Conservation (phyloP, 2,797 vertebrate species). For the Manis javanica region DNA sequence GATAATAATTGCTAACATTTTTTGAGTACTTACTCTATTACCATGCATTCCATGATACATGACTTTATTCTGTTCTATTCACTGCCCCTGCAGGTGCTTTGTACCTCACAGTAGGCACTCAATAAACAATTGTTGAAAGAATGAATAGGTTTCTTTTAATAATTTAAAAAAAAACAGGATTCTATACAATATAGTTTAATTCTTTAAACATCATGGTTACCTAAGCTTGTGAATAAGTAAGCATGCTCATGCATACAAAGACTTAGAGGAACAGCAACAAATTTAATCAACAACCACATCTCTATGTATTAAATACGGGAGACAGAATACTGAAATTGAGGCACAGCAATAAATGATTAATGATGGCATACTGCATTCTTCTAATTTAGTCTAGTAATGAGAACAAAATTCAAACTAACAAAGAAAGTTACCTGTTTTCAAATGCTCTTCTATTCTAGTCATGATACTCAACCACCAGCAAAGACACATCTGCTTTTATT, state of each 20-base stretch:
- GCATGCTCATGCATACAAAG: background rate
- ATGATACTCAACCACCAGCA: background rate
- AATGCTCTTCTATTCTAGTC: background rate
- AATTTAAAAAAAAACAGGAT: background rate
- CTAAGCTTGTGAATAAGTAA: conserved; percentile 30
- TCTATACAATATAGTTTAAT: background rate
- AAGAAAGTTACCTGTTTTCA: background rate
- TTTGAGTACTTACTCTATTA: background rate
- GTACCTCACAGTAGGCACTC: background rate
- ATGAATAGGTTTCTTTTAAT: background rate
- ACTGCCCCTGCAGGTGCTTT: background rate
- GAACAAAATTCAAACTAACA: background rate
- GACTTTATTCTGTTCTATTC: background rate
- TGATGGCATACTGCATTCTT: background rate
- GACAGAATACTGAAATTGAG: background rate
- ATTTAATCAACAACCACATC: background rate
- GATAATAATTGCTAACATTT: background rate
- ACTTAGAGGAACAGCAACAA: background rate
- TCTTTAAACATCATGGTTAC: conserved; percentile 20
- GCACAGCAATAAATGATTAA: background rate
- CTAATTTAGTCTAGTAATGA: background rate
- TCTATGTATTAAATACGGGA: background rate
- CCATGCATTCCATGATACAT: background rate
- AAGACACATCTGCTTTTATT: conserved; percentile 17
- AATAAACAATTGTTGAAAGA: background rate